Base-by-base conservation (phyloP, 2,888 invertebrate species). In the Xestia c-nigrum region DNA sequence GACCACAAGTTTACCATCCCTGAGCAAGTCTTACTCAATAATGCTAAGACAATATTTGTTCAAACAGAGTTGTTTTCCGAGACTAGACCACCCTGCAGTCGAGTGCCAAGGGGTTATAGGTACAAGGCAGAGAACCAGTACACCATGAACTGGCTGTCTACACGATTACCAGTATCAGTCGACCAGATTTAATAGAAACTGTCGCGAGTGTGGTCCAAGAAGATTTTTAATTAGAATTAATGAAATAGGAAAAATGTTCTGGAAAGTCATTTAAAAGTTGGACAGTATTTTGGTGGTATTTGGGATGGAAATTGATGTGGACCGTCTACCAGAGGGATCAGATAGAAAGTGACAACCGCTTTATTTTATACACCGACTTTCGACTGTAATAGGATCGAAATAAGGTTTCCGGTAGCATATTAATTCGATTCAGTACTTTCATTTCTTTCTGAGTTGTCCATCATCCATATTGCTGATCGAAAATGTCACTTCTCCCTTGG, bases 1-100 rank as follows among this genome's bases (percentile, higher is more conserved):
- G 10, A 31, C n/a, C 46, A n/a, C 14, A 57, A 9, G 52, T 81
- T 72, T 59, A 43, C 5, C 40, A 75, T 31, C 70, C 72, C 85
- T 76, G 67, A 14, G 4, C 21, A 21, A n/a, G n/a, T 65, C 50
- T 57, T 74, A 61, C 71, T 74, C 55, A 74, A 71, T 78, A 67
- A 38, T 57, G 72, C 50, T 66, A 57, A 74, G n/a, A 55, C 47
- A 74, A 55, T 72, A 83, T 70, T 78, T 70, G 80, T 74, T 72
- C 24, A 46, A 57, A 16, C 38, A 38, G 14, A 61, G n/a, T 38
- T 24, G 24, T 46, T 85, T 81, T 72, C 76, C 73, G 55, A 57
- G 24, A 38, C 14, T 43, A 31, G 83, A 76, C 85, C 83, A 81
- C 83, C 76, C 64, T 31, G 76, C n/a, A n/a, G n/a, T 67, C 21